Evolutionary conservation across 30 jellyfish, hydroid and myxozoan species (phyloP).

Genomic region (Nemopilema nomurai): DNA sequence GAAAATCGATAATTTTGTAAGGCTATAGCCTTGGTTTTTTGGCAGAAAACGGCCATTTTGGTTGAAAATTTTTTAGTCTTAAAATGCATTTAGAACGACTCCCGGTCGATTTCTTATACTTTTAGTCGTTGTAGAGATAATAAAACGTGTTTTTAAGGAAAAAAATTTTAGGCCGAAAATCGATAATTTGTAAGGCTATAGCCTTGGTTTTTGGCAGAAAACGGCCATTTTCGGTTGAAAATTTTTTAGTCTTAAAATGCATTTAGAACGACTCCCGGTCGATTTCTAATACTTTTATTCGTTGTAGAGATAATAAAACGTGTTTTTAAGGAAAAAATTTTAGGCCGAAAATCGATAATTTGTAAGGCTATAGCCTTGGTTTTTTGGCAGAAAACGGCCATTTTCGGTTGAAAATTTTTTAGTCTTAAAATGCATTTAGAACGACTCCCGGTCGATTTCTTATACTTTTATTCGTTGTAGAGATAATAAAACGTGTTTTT

Average conservation of each 20-base stretch:
- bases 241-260: neutral
- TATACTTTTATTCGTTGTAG: too few relatives aligned
- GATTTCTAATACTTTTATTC: too few relatives aligned
- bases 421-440: neutral
- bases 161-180: neutral
- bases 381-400: neutral
- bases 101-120: too few relatives aligned
- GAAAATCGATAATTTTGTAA: too few relatives aligned
- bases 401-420: neutral
- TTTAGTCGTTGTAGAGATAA: too few relatives aligned
- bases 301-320: too few relatives aligned
- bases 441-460: neutral
- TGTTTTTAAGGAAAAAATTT: too few relatives aligned
- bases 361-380: neutral
- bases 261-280: too few relatives aligned
- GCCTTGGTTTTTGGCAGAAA: neutral
- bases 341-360: too few relatives aligned
- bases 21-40: neutral
- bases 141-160: too few relatives aligned
- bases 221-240: neutral
- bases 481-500: too few relatives aligned
- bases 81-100: too few relatives aligned
- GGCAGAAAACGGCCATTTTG: neutral
- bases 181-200: neutral
- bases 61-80: neutral